Percentiles rank a stretch among this genome's conserved stretches.
Evolutionary conservation across 2,113 vertebrate species (phyloP).

Genomic region (Delphinus delphis): DNA sequence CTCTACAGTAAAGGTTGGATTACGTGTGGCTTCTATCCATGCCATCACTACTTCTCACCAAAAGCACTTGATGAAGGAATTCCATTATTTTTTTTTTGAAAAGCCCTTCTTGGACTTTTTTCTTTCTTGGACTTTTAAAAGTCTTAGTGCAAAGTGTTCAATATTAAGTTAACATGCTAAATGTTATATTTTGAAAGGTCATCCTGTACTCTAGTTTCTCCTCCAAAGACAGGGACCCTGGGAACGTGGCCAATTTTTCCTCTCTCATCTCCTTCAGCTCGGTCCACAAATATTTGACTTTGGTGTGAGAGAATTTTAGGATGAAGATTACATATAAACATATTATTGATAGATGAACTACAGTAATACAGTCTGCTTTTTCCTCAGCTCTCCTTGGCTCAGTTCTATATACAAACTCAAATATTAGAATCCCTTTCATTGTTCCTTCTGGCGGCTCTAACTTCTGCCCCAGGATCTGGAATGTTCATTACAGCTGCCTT

Average conservation of each 20-base stretch:
- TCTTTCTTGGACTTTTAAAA: slow-evolving; percentile 12
- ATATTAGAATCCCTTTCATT: slow-evolving; percentile 61
- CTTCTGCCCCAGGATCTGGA: slow-evolving; percentile 66
- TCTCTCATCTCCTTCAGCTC: background rate
- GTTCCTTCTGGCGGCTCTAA: slow-evolving; percentile 71
- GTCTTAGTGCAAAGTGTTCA: background rate
- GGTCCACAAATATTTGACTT: slow-evolving; percentile 49
- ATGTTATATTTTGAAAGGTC: slow-evolving; percentile 22
- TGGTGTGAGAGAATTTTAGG: slow-evolving; percentile 46
- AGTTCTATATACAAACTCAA: slow-evolving; percentile 70
- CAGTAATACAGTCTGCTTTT: slow-evolving; percentile 56
- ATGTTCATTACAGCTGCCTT: slow-evolving; percentile 71
- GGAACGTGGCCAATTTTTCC: slow-evolving; percentile 6
- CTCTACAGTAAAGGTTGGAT: background rate
- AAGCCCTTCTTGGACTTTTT: background rate
- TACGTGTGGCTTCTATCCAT: background rate
- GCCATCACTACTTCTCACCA: background rate
- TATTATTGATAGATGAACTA: slow-evolving; percentile 57
- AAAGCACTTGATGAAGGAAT: background rate
- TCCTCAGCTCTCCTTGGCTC: slow-evolving; percentile 64
- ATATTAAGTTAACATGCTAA: background rate
- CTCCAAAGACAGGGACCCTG: slow-evolving; percentile 1
- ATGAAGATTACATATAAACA: slow-evolving; percentile 66
- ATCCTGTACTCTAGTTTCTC: background rate
- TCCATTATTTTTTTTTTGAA: slow-evolving; percentile 6